phyloP scores from a whole-genome alignment of 1,140 invertebrate genomes.

The Cepaea nemoralis region DNA sequence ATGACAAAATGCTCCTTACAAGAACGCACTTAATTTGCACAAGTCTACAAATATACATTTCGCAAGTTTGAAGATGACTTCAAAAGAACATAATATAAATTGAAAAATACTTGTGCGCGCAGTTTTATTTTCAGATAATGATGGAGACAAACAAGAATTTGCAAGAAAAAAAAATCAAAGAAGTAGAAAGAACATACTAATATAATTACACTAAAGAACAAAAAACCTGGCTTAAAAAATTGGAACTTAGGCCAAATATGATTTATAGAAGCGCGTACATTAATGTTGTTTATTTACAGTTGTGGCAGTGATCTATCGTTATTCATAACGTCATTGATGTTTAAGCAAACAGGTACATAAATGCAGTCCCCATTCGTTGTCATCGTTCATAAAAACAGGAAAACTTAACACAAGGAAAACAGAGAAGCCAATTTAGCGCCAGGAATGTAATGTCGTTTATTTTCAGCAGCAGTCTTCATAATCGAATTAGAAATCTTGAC shows the following conservation, averaged over 20 bases:
- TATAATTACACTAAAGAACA: not conserved
- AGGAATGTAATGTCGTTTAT: constrained; percentile 2
- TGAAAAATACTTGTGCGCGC: not conserved
- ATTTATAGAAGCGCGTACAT: not conserved
- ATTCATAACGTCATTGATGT: not conserved
- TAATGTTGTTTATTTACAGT: not conserved
- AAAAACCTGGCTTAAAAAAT: not conserved
- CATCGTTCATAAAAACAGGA: not conserved
- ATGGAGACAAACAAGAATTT: not conserved
- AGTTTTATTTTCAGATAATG: not conserved
- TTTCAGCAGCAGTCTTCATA: not conserved
- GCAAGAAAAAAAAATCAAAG: not conserved
- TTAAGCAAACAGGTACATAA: not conserved
- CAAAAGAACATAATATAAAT: not conserved
- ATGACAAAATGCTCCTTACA: too few relatives aligned
- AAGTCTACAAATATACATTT: too few relatives aligned
- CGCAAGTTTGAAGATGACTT: too few relatives aligned
- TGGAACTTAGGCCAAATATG: not conserved
- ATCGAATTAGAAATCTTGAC: constrained; percentile 9
- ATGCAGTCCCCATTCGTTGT: not conserved
- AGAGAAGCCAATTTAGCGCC: constrained; percentile 3
- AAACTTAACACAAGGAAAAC: constrained; percentile 2
- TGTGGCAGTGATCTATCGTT: not conserved
- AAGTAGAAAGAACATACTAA: not conserved
- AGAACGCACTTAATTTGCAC: too few relatives aligned